Evolutionary conservation across 2,888 invertebrate genomes (phyloP), one percentile per base, ranked within the genome.

Genomic region (Drosophila monieri): DNA sequence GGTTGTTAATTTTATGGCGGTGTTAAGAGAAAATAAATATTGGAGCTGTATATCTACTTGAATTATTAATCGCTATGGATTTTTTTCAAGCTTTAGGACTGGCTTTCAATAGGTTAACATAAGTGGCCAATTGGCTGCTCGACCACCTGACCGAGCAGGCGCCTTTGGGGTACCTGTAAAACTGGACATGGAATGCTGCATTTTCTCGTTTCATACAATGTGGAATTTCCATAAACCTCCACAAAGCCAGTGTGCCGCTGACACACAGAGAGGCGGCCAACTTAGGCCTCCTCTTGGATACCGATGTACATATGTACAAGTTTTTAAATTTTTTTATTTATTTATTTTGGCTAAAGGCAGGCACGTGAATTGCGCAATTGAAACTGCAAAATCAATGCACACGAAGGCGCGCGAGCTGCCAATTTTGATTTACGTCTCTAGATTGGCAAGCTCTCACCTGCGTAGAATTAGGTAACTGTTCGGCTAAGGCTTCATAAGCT

Each of bases 131-230:
- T 74, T 75, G 78, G 60, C 54, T 53, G 78, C 68, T 71, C 75
- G 78, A 70, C 80, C 73, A 80, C 78, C 60, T 80, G 78, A 54
- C 76, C 69, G 65, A 56, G 57, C 48, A 43, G 60, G 75, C 39
- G 39, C 39, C 39, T 72, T 65, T 67, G 39, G 43, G 43, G 18
- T 73, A 78, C 86, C 72, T 74, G 81, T 84, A 69, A 84, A 83
- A 83, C 86, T 84, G 84, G 83, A 78, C 76, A 69, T 66, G 79
- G 77, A 81, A 85, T 83, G 81, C 61, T 73, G 71, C 61, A 74
- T 83, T 86, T 86, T 86, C 84, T 70, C 39, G 72, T 86, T 86
- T 78, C 80, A 80, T 84, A 84, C 86, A 54, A 78, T 64, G 77
- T 78, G 87, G 84, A 84, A 84, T 84, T 86, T 84, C 84, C 80